These are phyloP conservation scores for Psittacula derbiana DNA, from an alignment of 2,797 vertebrate species.

Conservation along the genomic window DNA sequence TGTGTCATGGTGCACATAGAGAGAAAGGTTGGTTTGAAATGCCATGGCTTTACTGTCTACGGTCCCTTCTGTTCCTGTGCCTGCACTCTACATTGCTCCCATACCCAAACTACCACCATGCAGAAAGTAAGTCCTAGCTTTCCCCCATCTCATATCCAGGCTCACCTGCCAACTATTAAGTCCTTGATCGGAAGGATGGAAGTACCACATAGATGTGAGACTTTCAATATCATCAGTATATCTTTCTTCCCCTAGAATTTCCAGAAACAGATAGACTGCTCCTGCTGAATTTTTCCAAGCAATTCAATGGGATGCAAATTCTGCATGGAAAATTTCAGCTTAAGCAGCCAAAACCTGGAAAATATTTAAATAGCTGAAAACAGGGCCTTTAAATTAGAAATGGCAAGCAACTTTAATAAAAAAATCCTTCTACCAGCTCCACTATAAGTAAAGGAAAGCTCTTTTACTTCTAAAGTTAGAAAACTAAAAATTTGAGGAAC, in stretches of 20 bases:
- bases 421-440: not conserved
- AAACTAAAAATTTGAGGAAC: not conserved
- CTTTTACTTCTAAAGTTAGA: not conserved
- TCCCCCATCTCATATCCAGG: not conserved
- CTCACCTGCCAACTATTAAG: not conserved
- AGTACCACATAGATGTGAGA: not conserved
- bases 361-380: not conserved
- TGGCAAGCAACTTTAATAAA: not conserved
- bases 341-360: not conserved
- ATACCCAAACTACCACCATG: not conserved
- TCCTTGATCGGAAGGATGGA: not conserved
- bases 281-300: not conserved
- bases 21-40: not conserved
- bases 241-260: not conserved
- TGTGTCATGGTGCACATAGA: fast-evolving
- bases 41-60: not conserved
- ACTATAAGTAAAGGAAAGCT: not conserved
- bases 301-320: not conserved
- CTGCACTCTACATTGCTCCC: not conserved
- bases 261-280: not conserved
- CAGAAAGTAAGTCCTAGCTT: not conserved
- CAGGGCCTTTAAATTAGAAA: not conserved
- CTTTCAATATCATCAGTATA: not conserved
- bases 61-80: not conserved
- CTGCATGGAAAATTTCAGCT: not conserved